Evolutionary conservation across 2,797 vertebrate genomes (phyloP), one percentile per base, ranked within the genome.

Genomic region (Pygocentrus nattereri): DNA sequence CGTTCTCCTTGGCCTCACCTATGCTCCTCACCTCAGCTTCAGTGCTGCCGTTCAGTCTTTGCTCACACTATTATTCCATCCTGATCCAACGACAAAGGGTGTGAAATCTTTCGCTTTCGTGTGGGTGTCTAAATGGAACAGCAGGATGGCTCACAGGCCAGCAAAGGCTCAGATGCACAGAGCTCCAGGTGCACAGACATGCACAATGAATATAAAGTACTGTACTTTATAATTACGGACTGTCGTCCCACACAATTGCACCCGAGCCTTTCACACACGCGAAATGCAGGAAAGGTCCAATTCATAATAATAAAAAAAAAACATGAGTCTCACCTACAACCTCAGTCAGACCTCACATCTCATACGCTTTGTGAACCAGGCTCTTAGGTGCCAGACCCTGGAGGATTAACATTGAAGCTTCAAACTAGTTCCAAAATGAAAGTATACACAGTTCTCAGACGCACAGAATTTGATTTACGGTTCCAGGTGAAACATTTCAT

Each of bases 121-220:
- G 93, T 93, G 92, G 91, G 92, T 87, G 92, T 92, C 82, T 91
- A 82, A 90, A 89, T 90, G 88, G 89, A 91, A 87, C 81, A 87
- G 88, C 87, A 85, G 86, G 87, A 88, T 78, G 23, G 85, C 87
- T 84, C 82, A 80, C 86, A 87, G 90, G 88, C 88, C 89, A 88
- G 90, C 92, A 88, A 75, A 88, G 81, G 84, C 89, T 86, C 89
- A 88, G 91, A 91, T 85, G 87, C 86, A 89, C 44, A 49, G 50
- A 44, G 64, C 52, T 54, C 65, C 74, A 81, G 52, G 73, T 65
- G 71, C 74, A 6, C 67, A 30, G 56, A 78, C 34, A 54, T 67
- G 41, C 69, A 25, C 64, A 54, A 30, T 65, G 71, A 77, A 72
- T 82, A 54, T 69, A 80, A 82, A 76, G 52, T 19, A 65, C 77